Base-by-base conservation (phyloP, 2,113 vertebrate species). In the Ellobius talpinus region DNA sequence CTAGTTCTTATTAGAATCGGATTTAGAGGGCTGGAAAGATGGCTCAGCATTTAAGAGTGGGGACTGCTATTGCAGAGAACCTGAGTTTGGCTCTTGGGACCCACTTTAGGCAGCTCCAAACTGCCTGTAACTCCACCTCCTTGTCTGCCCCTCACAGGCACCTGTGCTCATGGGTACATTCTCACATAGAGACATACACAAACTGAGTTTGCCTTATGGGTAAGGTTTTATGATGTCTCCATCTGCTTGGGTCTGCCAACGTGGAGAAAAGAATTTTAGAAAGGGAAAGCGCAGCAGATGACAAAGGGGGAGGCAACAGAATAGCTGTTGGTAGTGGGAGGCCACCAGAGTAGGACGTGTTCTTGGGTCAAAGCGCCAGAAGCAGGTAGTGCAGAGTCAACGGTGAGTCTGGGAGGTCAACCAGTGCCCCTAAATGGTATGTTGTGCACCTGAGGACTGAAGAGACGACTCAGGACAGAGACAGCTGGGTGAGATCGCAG, bases 161-260 rank as follows among this genome's bases (percentile, higher is more conserved):
- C 70, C 70, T 73, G 70, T 4, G 23, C 72, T 73, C 72, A 39
- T 23, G n/a, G 39, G 7, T 39, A 73, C 72, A 24, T 73, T 73
- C n/a, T 73, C 72, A 42, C 19, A 21, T 19, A 24, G n/a, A 73
- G n/a, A 42, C n/a, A 42, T 19, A 39, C 72, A 42, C 70, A 72
- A 9, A 72, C 72, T 7, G 65, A 85, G 23, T 66, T 87, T 85
- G 42, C 36, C 42, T 50, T 26, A 74, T 90, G 33, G 5, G 11
- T 81, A 95, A 92, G 39, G 92, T 58, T 92, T 86, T 21, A 81
- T 70, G 31, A 87, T 45, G 4, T 88, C 6, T 90, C 24, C 24
- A 24, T 86, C 10, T 50, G 7, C 66, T 79, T 81, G n/a, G 45
- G 23, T 33, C 31, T 81, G 39, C 39, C 7, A 2, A 68, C 1